phyloP scores from a whole-genome alignment of 2,888 invertebrate genomes.

The Euspilapteryx auroguttella region DNA sequence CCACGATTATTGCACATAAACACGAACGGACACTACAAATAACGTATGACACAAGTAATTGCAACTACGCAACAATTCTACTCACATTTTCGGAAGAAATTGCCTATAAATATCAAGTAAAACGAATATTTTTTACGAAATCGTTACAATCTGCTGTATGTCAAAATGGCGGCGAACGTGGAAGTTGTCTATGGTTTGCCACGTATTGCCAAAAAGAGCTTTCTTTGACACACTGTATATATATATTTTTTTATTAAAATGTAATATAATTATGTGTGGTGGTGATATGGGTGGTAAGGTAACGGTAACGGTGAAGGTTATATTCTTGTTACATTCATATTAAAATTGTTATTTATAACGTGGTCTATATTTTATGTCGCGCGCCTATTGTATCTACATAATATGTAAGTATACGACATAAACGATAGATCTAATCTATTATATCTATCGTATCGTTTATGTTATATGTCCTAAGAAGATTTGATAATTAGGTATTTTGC shows the following conservation, averaged over 20 bases:
- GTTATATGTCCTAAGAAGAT: too few relatives aligned
- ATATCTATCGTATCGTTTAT: too few relatives aligned
- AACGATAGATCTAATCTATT: too few relatives aligned
- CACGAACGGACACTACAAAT: constrained; percentile 6
- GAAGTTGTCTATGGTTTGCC: constrained; percentile 77
- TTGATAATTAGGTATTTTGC: too few relatives aligned
- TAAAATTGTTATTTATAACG: too few relatives aligned
- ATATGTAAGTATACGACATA: too few relatives aligned
- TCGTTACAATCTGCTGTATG: constrained; percentile 73
- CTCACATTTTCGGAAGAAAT: constrained; percentile 60
- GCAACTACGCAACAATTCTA: too few relatives aligned
- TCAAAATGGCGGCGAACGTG: constrained; percentile 83
- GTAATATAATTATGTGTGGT: not conserved
- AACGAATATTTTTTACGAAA: constrained; percentile 68
- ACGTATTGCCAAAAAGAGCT: constrained; percentile 69
- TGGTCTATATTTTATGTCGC: too few relatives aligned
- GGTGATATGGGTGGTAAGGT: not conserved
- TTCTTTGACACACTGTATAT: constrained; percentile 15
- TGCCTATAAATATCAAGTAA: constrained; percentile 60
- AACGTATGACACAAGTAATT: too few relatives aligned
- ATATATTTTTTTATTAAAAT: constrained; percentile 7
- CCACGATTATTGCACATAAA: constrained; percentile 13
- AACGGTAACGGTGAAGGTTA: too few relatives aligned
- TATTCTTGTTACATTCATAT: not conserved
- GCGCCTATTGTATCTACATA: too few relatives aligned